These are phyloP conservation scores for Pipistrellus kuhlii DNA, from an alignment of 2,797 vertebrate species.

Conservation along the genomic window DNA sequence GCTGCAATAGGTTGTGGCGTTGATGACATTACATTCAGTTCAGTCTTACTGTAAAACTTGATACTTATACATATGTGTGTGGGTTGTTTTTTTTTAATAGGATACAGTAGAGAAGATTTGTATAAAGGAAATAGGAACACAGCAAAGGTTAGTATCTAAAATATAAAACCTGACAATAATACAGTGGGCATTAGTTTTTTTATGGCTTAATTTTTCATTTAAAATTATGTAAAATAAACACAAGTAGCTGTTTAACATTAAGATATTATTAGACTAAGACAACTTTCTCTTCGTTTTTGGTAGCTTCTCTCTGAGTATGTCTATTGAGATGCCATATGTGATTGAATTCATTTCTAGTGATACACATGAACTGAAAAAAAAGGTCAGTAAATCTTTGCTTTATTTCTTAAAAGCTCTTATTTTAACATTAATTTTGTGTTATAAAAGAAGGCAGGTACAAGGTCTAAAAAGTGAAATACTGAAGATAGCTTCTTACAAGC, in stretches of 20 bases:
- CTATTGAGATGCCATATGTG: constrained; percentile 90
- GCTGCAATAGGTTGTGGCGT: not conserved
- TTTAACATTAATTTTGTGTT: constrained; percentile 24
- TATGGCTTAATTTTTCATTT: constrained; percentile 44
- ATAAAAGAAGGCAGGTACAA: not conserved
- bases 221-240: not conserved
- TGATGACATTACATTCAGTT: not conserved
- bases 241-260: not conserved
- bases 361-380: constrained; percentile 90
- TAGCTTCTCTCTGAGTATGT: constrained; percentile 90
- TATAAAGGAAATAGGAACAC: constrained; percentile 85
- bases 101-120: constrained; percentile 89
- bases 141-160: constrained; percentile 87
- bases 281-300: constrained; percentile 79
- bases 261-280: not conserved
- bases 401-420: constrained; percentile 25
- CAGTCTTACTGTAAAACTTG: not conserved
- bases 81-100: constrained; percentile 81
- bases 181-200: not conserved
- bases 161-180: constrained; percentile 34
- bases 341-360: constrained; percentile 87
- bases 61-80: constrained; percentile 13
- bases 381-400: constrained; percentile 86
- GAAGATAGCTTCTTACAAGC: not conserved
- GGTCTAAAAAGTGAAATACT: not conserved